phyloP scores from a whole-genome alignment of 2,888 invertebrate species.

The Globia sparganii region DNA sequence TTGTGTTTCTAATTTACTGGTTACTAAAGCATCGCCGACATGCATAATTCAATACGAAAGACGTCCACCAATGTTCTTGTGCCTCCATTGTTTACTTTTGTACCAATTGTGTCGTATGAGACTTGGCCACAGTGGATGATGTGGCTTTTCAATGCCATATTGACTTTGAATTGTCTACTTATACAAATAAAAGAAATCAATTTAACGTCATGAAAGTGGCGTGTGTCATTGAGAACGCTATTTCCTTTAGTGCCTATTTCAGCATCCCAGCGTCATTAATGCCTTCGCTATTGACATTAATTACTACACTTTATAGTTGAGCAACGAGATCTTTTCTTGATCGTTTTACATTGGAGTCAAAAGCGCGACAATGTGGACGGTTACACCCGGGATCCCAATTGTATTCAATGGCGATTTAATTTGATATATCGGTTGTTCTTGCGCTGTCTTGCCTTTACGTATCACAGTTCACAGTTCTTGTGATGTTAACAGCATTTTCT shows the following conservation, averaged over 20 bases:
- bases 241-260: slow-evolving; percentile 59
- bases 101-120: slow-evolving; percentile 70
- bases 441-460: slow-evolving; percentile 60
- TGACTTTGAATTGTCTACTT: slow-evolving; percentile 55
- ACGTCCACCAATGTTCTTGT: slow-evolving; percentile 82
- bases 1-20: slow-evolving; percentile 85
- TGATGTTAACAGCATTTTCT: slow-evolving; percentile 40
- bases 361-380: slow-evolving; percentile 60
- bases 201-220: slow-evolving; percentile 48
- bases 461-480: slow-evolving; percentile 50
- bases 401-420: slow-evolving; percentile 83
- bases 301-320: slow-evolving; percentile 48
- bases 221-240: slow-evolving; percentile 59
- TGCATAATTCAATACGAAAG: slow-evolving; percentile 87
- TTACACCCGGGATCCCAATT: slow-evolving; percentile 75
- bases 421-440: slow-evolving; percentile 77
- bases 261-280: slow-evolving; percentile 51
- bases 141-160: slow-evolving; percentile 64
- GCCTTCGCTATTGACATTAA: slow-evolving; percentile 52
- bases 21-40: slow-evolving; percentile 82
- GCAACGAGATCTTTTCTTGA: slow-evolving; percentile 53
- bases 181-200: slow-evolving; percentile 46
- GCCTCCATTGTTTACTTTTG: slow-evolving; percentile 79
- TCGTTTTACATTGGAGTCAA: slow-evolving; percentile 54
- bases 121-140: slow-evolving; percentile 66